Base-by-base conservation (phyloP, 2,888 invertebrate species). In the Girardia tigrina region DNA sequence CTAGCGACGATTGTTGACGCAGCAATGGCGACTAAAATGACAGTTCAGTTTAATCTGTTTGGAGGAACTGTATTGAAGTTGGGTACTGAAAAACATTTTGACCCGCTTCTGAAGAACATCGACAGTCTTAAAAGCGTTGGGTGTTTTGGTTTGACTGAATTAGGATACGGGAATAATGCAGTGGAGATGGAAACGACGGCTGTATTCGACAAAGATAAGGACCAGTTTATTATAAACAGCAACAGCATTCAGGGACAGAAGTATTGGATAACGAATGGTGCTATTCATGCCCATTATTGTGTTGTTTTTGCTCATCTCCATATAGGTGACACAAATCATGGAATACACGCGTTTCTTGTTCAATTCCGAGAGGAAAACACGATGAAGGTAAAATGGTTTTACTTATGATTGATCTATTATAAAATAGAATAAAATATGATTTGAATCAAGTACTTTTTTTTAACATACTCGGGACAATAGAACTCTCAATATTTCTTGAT, bases 81-180 rank as follows among this genome's bases (percentile, higher is more conserved):
- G 77, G 84, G 84, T 27, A 84, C 84, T 1, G 80, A 82, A 72
- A 78, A 81, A 20, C 84, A 84, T 77, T 81, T 81, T 71, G 77
- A 80, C 2, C 78, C 81, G 27, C 79, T 83, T 6, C 79, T 82
- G 42, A 78, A 78, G 28, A 80, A 79, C 20, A 80, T 80, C 28
- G 81, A 80, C 72, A 80, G 78, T 27, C 75, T 81, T 56, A 78
- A 75, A 23, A 79, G 79, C 75, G 78, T 80, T 26, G 80, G 80
- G 0, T 80, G 80, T 72, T 80, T 80, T 76, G 80, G 78, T 12
- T 78, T 80, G 29, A 80, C 80, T 12, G 80, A 80, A 76, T 78
- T 80, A 1, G 80, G 80, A 26, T 80, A 79, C 75, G 80, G 80
- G 6, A 80, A 80, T 77, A 80, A 80, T 72, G 80, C 80, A 12